Base-by-base conservation (phyloP, 37 sponge, comb jelly and placozoan species). In the Corticium candelabrum region DNA sequence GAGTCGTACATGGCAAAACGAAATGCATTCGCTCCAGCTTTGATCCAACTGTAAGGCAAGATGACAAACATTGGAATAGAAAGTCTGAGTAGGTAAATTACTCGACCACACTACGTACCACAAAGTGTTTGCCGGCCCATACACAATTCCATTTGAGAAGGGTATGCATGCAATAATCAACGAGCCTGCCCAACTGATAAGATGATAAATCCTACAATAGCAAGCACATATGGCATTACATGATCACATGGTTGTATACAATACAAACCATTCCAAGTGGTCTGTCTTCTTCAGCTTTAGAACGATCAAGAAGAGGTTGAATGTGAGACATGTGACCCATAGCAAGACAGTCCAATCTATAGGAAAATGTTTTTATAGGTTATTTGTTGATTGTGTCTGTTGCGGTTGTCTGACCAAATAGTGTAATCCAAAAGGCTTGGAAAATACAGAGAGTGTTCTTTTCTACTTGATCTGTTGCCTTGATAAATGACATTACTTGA, bases 81-180 rank as follows among this genome's bases (percentile, higher is more conserved):
- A n/a, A n/a, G n/a, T n/a, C n/a, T n/a, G n/a, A n/a, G n/a, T n/a
- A n/a, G n/a, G n/a, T n/a, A n/a, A 34, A 40, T 73, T 82, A 67
- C 41, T 87, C n/a, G n/a, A n/a, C n/a, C n/a, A n/a, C n/a, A n/a
- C n/a, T n/a, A n/a, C n/a, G n/a, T n/a, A n/a, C 85, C 91, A 90
- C 91, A 87, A 90, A 11, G 87, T 73, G 40, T 87, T 87, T 72
- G 91, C 87, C 21, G 82, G 82, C 30, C 91, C 91, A 79, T 90
- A 90, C 0, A 83, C 41, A 27, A 34, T 4, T 29, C 29, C 7
- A 30, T 50, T 69, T 62, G 81, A 80, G 80, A 90, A 88, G 5
- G 91, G 91, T n/a, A 90, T 40, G 11, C 41, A 68, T 30, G 79
- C 76, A 32, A 90, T 2, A 32, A 87, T 35, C 4, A 88, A 2